Conservation (phyloP, 2,888 invertebrate genomes). For the Thera britannica region DNA sequence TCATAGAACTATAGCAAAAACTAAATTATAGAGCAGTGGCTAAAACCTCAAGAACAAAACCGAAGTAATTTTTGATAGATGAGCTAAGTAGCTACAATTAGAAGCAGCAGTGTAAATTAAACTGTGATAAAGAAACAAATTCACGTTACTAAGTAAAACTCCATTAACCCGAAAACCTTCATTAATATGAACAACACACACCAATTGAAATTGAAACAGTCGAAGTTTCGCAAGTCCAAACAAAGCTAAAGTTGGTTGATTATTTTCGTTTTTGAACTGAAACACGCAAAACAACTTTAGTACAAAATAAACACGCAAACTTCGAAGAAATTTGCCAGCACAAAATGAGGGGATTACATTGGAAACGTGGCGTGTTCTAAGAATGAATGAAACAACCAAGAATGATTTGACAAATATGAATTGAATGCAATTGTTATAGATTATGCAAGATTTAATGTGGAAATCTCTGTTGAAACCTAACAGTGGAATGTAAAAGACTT, state of each 20-base stretch:
- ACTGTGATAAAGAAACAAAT: slow-evolving; percentile 15
- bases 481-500: slow-evolving; percentile 55
- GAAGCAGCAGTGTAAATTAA: not conserved
- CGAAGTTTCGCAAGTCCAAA: slow-evolving; percentile 56
- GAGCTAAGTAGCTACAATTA: not conserved
- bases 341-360: slow-evolving; percentile 68
- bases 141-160: slow-evolving; percentile 27
- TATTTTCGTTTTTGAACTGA: slow-evolving; percentile 68
- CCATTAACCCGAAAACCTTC: slow-evolving; percentile 37
- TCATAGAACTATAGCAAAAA: slow-evolving; percentile 33
- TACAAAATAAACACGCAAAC: slow-evolving; percentile 75
- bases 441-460: slow-evolving; percentile 34
- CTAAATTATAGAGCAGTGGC: slow-evolving; percentile 20
- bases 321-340: slow-evolving; percentile 72
- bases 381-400: slow-evolving; percentile 53
- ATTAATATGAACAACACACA: slow-evolving; percentile 38
- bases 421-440: slow-evolving; percentile 17
- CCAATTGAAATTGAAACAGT: slow-evolving; percentile 54
- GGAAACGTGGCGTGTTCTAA: slow-evolving; percentile 56
- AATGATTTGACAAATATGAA: slow-evolving; percentile 35
- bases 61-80: slow-evolving; percentile 15
- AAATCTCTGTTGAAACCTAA: slow-evolving; percentile 46
- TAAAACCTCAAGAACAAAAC: slow-evolving; percentile 18
- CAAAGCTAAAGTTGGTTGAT: slow-evolving; percentile 68
- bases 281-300: slow-evolving; percentile 72